Conservation (phyloP, 2,797 vertebrate species). For the Myotis planiceps region DNA sequence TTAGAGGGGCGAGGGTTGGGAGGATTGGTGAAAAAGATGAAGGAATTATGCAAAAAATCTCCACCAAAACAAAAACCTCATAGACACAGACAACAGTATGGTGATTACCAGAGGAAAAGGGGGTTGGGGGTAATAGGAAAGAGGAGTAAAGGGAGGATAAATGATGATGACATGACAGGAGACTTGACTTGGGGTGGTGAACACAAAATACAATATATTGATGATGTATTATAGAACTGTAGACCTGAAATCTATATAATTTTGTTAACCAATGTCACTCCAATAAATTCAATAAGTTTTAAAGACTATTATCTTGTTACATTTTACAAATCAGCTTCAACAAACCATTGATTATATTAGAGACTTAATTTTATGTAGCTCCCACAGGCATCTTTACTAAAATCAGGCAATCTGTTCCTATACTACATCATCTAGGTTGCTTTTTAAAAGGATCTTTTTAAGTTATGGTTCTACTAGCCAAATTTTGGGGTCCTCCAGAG, state of each 20-base stretch:
- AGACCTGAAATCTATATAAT: background rate
- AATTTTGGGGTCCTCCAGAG: background rate
- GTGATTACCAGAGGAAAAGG: background rate
- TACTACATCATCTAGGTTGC: background rate
- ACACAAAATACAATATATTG: background rate
- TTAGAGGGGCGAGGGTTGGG: background rate
- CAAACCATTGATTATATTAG: background rate
- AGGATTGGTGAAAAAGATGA: background rate
- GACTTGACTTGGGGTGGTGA: background rate
- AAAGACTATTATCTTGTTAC: background rate
- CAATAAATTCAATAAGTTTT: background rate
- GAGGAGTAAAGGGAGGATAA: background rate
- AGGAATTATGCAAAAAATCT: background rate
- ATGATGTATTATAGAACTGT: background rate
- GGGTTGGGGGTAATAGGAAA: background rate
- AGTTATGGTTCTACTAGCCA: background rate
- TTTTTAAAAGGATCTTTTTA: background rate
- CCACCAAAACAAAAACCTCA: background rate
- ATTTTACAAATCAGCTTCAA: background rate
- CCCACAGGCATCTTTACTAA: background rate
- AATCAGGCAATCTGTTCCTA: background rate
- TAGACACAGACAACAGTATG: background rate
- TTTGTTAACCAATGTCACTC: background rate
- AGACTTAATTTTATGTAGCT: background rate
- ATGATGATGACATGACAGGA: background rate